Base-by-base conservation (phyloP, 2,888 invertebrate species). In the Pyrrhia umbra region DNA sequence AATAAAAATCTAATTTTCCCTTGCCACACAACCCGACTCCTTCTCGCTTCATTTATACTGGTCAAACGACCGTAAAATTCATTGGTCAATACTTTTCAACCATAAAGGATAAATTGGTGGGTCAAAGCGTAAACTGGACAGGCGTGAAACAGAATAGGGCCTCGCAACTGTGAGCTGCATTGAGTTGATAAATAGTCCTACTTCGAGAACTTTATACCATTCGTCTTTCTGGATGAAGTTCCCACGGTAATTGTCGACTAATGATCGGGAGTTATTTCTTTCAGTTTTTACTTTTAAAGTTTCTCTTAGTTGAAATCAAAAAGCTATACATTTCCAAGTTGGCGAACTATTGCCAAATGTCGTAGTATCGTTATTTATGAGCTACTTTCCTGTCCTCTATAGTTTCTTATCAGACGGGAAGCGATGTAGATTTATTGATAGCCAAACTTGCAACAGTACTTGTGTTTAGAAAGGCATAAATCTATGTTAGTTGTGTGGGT, bases 231-330 rank as follows among this genome's bases (percentile, higher is more conserved):
- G 45, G 71, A 80, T 82, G 76, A 82, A 84, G 70, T 77, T 77
- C 73, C 40, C 65, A 46, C 73, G 64, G 79, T 86, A 85, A 88
- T 86, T 85, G 86, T 84, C 77, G 79, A 73, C 87, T 89, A 87
- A 88, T 86, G 86, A 87, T 76, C 75, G 57, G 55, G 68, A 74
- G 68, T 72, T 77, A 66, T 74, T 68, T 54, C 68, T 54, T 68
- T 63, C 54, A 77, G 68, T 75, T 76, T 72, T 76, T 77, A 62
- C 46, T 58, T 43, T 40, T 21, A 50, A 70, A 78, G 47, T 80
- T 74, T 57, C 42, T 54, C 5, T 37, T 45, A 68, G 54, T 54
- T 54, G 23, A 37, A 57, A 47, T 65, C 45, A 60, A 60, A 70
- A 52, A 42, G 18, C 34, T 27, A 23, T 56, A 58, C 23, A 55